Conservation (phyloP, 2,113 vertebrate genomes). For the Tapirus terrestris region DNA sequence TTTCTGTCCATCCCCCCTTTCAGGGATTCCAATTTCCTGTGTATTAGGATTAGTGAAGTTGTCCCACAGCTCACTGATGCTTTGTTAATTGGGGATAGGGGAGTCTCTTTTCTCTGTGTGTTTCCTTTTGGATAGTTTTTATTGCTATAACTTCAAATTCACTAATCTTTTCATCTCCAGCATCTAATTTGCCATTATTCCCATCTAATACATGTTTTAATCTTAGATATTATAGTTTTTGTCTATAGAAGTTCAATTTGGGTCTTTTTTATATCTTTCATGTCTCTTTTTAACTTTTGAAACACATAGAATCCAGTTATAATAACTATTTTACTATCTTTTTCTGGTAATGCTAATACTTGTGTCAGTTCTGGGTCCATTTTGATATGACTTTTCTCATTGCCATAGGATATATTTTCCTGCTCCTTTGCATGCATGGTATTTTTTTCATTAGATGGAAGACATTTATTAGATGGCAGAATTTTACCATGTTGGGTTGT, state of each 20-base stretch:
- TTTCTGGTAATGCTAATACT: conserved; percentile 14
- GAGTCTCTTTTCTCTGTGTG: neutral
- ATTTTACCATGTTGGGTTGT: neutral
- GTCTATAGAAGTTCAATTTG: neutral
- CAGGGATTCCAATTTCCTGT: neutral
- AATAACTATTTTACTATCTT: neutral
- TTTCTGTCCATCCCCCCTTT: neutral
- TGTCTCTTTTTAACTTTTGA: neutral
- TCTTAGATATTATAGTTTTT: neutral
- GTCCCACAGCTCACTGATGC: neutral
- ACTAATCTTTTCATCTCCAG: neutral
- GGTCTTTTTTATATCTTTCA: neutral
- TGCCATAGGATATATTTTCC: neutral
- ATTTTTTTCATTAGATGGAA: neutral
- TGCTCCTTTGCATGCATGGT: neutral
- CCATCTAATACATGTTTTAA: neutral
- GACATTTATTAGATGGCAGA: neutral
- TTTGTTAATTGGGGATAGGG: neutral
- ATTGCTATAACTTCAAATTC: neutral
- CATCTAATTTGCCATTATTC: conserved; percentile 4
- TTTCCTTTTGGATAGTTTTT: neutral
- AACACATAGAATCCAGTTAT: neutral
- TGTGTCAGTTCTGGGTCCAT: neutral
- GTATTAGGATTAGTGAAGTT: neutral
- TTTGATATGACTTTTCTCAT: conserved; percentile 9